Base-by-base conservation (phyloP, 2,888 invertebrate genomes). In the Agrotis exclamationis region DNA sequence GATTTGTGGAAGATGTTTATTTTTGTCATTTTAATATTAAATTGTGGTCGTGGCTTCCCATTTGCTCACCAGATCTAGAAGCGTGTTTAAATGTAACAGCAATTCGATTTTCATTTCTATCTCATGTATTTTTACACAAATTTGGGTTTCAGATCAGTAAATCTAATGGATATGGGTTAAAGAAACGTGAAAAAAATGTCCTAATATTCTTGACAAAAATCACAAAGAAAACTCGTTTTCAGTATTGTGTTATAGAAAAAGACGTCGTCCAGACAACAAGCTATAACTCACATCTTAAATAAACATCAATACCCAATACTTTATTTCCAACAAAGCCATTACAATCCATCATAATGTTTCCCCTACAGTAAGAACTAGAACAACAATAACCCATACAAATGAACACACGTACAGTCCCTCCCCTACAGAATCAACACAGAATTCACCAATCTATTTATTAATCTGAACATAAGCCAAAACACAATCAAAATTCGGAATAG, bases 1-100 rank as follows among this genome's bases (percentile, higher is more conserved):
- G 68, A 73, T 63, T 79, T 66, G 51, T 50, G 51, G 24, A 57
- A 33, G 16, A 58, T 66, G 53, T 82, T 67, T 66, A 63, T 66
- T 76, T 68, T 79, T 79, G 57, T 65, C 9, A 69, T 78, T 76
- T 78, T 54, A 54, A 66, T 76, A 71, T 71, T 63, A 47, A 63
- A 70, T 22, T 39, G 62, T 53, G 45, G 47, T 28, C 70, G 70
- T 69, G 69, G 50, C 39, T 16, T 16, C 1, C 18, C 33, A 45
- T 24, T 28, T 20, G 45, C 18, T 56, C 69, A 20, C 39, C 1
- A 45, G 69, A 57, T 57, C n/a, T n/a, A 11, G 7, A 24, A 39
- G 22, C 39, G 13, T 11, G 28, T 28, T 18, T 7, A 14, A 64
- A 65, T 20, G 45, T 33, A 18, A 51, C 24, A 45, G 24, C 16